These are phyloP conservation scores for Ectemnius lituratus DNA, from an alignment of 2,888 invertebrate species.

Conservation along the genomic window DNA sequence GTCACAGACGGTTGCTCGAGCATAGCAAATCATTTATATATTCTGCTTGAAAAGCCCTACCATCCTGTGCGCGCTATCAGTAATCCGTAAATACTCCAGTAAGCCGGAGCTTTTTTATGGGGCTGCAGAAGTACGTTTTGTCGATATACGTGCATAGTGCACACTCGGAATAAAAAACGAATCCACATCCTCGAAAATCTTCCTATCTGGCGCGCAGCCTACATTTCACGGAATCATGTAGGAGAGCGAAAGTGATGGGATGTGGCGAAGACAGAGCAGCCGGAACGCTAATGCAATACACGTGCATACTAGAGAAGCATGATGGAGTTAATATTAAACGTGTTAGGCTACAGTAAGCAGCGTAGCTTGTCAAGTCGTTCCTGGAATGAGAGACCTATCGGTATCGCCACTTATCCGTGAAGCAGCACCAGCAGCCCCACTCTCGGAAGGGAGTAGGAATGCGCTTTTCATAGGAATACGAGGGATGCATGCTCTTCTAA, in stretches of 20 bases:
- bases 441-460: not conserved
- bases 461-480: slow-evolving; percentile 11
- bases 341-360: not conserved
- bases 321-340: slow-evolving; percentile 3
- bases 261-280: no score
- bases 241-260: not conserved
- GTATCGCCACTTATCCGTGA: slow-evolving; percentile 20
- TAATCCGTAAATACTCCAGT: slow-evolving; percentile 4
- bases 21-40: slow-evolving; percentile 10
- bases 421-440: not conserved
- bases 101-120: not conserved
- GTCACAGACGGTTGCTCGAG: not conserved
- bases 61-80: not conserved
- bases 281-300: no score
- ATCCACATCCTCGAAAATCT: not conserved
- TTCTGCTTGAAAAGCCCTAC: slow-evolving; percentile 5
- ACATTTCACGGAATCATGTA: slow-evolving; percentile 6
- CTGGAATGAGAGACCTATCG: slow-evolving; percentile 39
- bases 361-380: slow-evolving; percentile 23
- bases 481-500: slow-evolving; percentile 43
- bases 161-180: slow-evolving; percentile 3
- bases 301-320: no score
- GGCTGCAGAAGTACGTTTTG: not conserved
- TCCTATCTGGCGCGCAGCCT: not conserved
- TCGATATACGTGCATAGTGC: not conserved